A percentile compares a stretch with the other conserved stretches of the same genome.
Evolutionary conservation across 1,140 invertebrate genomes (phyloP).

Genomic region (Nymphalis io): DNA sequence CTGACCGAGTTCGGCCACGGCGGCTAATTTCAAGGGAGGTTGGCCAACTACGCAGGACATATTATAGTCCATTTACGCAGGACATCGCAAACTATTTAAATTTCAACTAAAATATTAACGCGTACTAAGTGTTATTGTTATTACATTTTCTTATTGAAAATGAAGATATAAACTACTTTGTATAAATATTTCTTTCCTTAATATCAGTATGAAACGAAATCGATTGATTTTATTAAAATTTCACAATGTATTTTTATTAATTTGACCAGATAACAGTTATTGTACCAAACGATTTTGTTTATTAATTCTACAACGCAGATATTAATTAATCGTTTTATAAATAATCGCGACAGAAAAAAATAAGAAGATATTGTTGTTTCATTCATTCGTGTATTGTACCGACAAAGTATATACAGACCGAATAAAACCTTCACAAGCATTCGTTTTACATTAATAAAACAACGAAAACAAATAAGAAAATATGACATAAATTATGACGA

Average conservation of each 20-base stretch:
- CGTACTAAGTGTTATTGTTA: too few relatives aligned
- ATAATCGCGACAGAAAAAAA: slow-evolving; percentile 1
- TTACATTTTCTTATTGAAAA: too few relatives aligned
- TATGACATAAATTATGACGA: slow-evolving; percentile 59
- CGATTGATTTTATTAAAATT: too few relatives aligned
- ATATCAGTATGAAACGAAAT: too few relatives aligned
- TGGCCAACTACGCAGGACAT: too few relatives aligned
- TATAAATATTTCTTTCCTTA: too few relatives aligned
- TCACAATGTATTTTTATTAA: background rate
- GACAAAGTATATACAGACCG: slow-evolving; percentile 31
- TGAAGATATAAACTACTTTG: too few relatives aligned
- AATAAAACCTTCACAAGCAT: slow-evolving; percentile 42
- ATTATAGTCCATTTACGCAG: too few relatives aligned
- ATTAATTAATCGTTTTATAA: slow-evolving; percentile 24
- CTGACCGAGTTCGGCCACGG: too few relatives aligned
- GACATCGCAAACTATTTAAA: too few relatives aligned
- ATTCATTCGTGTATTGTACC: slow-evolving; percentile 47
- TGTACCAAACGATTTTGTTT: slow-evolving; percentile 15
- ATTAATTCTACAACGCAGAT: slow-evolving; percentile 25
- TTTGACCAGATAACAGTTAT: background rate
- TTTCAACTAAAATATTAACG: too few relatives aligned
- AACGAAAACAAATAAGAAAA: slow-evolving; percentile 48
- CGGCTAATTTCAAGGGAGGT: too few relatives aligned
- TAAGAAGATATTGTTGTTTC: slow-evolving; percentile 18
- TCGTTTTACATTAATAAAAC: slow-evolving; percentile 44